Evolutionary conservation across 2,888 invertebrate species (phyloP).

Genomic region (Leptinotarsa haldemani): DNA sequence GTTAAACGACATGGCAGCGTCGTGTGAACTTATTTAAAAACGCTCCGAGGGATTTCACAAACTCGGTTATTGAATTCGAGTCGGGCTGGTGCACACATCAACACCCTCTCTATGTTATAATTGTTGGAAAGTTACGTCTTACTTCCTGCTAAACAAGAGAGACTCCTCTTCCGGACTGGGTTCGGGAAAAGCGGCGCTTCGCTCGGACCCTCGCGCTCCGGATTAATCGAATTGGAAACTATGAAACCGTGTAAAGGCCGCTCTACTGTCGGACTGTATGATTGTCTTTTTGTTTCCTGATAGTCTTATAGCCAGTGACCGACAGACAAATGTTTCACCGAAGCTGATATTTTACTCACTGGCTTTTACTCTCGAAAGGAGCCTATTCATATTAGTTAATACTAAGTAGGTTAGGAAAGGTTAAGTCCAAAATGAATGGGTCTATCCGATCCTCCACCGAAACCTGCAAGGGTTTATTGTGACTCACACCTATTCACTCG

Average conservation of each 20-base stretch:
- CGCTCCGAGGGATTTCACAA: constrained; percentile 41
- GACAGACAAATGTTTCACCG: too few species aligned
- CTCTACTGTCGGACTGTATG: constrained; percentile 59
- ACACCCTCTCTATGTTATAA: constrained; percentile 45
- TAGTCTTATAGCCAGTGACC: too few species aligned
- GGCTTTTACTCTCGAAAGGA: too few species aligned
- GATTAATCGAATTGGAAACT: constrained; percentile 64
- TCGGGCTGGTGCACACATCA: constrained; percentile 44
- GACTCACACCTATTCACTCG: too few species aligned
- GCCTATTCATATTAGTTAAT: too few species aligned
- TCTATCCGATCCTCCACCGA: too few species aligned
- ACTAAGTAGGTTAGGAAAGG: too few species aligned
- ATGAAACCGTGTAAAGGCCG: constrained; percentile 65
- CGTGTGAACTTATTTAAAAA: constrained; percentile 48
- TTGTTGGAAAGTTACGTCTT: constrained; percentile 44
- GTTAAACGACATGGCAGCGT: constrained; percentile 45
- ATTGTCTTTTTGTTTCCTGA: constrained; percentile 59
- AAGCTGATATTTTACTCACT: too few species aligned
- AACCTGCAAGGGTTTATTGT: too few species aligned
- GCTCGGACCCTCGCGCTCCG: neutral
- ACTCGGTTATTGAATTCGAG: constrained; percentile 45
- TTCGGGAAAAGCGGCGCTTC: neutral
- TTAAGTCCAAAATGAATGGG: too few species aligned
- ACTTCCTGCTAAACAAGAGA: constrained; percentile 45
- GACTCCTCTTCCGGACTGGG: constrained; percentile 34